Evolutionary conservation across 1,140 invertebrate species (phyloP).

Genomic region (Heliconius nattereri): DNA sequence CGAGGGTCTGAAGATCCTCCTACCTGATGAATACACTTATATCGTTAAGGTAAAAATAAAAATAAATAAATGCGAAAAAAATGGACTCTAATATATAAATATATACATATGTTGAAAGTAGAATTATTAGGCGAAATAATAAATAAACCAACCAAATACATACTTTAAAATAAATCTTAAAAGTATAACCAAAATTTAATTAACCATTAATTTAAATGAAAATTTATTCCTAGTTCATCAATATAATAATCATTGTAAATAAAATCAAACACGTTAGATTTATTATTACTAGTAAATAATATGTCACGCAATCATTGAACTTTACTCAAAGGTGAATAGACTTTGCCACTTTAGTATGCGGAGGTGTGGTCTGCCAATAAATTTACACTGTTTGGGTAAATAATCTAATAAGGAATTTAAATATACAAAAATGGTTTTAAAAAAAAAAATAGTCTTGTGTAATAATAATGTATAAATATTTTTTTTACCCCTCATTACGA

Average conservation of each 20-base stretch:
- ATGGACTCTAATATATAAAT: too few species aligned
- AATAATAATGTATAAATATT: too few species aligned
- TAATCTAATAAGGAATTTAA: neutral
- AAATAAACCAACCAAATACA: too few species aligned
- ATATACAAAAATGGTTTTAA: neutral
- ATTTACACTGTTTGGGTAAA: constrained; percentile 15
- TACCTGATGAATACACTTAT: too few species aligned
- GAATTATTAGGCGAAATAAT: too few species aligned
- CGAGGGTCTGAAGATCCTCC: too few species aligned
- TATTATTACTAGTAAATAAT: neutral
- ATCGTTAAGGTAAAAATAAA: too few species aligned
- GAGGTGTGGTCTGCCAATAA: neutral
- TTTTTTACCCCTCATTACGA: too few species aligned
- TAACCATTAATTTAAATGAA: neutral
- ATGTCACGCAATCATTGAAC: constrained; percentile 10
- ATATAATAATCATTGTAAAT: neutral
- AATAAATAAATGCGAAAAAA: too few species aligned
- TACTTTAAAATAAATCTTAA: too few species aligned
- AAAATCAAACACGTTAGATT: neutral
- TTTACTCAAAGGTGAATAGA: constrained; percentile 18
- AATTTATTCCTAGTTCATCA: neutral
- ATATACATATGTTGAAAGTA: too few species aligned
- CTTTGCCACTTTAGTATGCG: neutral
- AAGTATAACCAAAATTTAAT: neutral
- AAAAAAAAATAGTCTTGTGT: too few species aligned